Conservation (phyloP, 2,888 invertebrate species). For the Xestia xanthographa region DNA sequence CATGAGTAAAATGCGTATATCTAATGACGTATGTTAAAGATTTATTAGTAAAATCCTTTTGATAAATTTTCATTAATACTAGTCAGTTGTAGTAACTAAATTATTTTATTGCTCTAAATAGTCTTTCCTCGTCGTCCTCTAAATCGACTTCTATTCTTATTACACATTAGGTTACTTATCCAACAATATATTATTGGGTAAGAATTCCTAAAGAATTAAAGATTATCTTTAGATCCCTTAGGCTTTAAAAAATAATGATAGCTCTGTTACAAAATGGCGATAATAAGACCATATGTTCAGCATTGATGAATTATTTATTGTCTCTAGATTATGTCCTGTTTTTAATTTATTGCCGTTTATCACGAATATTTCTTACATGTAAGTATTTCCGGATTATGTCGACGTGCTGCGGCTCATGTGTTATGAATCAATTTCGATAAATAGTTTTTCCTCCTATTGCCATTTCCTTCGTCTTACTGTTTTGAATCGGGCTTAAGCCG, state of each 20-base stretch:
- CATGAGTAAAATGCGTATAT: conserved; percentile 4
- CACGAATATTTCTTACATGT: conserved; percentile 2
- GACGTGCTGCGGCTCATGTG: not conserved
- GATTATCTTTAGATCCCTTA: conserved; percentile 51
- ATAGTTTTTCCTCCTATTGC: not conserved
- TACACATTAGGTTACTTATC: no score
- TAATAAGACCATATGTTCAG: conserved; percentile 8
- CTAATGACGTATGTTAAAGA: conserved; percentile 7
- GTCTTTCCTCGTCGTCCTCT: no score
- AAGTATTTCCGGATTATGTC: not conserved
- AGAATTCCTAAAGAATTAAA: conserved; percentile 27
- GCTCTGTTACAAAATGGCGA: conserved; percentile 15
- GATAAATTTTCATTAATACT: conserved; percentile 29
- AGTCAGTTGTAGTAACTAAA: not conserved
- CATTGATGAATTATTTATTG: conserved; percentile 19
- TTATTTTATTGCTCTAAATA: conserved; percentile 26
- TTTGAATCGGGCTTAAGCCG: not conserved
- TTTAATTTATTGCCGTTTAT: conserved; percentile 24
- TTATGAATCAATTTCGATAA: not conserved
- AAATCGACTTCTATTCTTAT: no score
- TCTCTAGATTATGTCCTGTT: conserved; percentile 20
- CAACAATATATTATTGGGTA: no score
- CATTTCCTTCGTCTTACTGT: not conserved
- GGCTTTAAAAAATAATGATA: conserved; percentile 46
- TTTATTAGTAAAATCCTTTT: conserved; percentile 13